These are phyloP conservation scores for Sceloporus undulatus DNA, from an alignment of 2,113 vertebrate genomes.

Conservation along the genomic window DNA sequence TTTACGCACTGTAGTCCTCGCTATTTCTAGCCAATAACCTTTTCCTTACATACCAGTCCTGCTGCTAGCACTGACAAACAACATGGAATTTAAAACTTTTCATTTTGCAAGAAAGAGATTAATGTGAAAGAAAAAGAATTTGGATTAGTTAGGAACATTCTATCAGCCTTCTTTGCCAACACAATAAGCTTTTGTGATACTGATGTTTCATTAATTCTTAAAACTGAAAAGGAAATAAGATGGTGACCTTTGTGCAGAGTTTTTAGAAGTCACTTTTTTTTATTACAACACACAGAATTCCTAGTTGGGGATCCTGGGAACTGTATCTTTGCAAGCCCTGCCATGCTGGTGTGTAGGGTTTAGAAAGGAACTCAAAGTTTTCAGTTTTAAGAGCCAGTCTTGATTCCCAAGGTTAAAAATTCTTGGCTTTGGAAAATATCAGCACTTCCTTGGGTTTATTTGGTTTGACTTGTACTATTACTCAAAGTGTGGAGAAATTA, in stretches of 20 bases:
- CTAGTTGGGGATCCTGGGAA: no score
- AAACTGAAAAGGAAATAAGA: neutral
- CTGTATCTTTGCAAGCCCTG: no score
- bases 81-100: conserved; percentile 11
- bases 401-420: no score
- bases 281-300: no score
- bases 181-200: neutral
- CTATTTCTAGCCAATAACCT: neutral
- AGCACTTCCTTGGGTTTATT: no score
- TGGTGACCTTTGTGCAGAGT: neutral
- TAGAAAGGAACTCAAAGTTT: no score
- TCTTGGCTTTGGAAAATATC: no score
- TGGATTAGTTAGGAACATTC: neutral
- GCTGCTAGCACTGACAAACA: fast-evolving
- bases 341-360: no score
- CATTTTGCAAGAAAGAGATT: conserved; percentile 6
- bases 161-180: fast-evolving
- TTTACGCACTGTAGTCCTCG: conserved; percentile 8
- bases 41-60: neutral
- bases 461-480: no score
- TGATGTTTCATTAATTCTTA: neutral
- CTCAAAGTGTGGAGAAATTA: no score
- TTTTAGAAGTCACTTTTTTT: no score
- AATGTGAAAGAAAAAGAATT: conserved; percentile 25
- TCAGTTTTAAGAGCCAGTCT: no score